Evolutionary conservation across 2,797 vertebrate species (phyloP).

Genomic region (Hemibagrus guttatus): DNA sequence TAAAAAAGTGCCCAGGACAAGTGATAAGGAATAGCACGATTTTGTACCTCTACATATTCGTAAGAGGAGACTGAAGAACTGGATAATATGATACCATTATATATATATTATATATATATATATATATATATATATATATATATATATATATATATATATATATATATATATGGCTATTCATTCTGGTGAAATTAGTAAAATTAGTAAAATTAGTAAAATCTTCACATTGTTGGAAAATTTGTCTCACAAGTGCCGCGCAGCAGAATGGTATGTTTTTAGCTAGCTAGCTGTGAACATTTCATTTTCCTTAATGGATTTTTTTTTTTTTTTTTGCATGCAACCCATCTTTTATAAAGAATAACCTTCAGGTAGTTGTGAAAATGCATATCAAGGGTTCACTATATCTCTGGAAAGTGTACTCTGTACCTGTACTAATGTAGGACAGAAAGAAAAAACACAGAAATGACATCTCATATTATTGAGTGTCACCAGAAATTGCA

Average conservation of each 20-base stretch:
- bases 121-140: too few species aligned
- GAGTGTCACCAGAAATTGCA: too few species aligned
- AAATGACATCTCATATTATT: background rate
- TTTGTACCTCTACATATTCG: background rate
- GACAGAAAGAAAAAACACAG: too few species aligned
- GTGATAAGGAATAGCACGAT: background rate
- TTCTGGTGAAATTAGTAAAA: too few species aligned
- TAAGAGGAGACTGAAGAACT: background rate
- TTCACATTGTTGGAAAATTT: too few species aligned
- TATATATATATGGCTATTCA: too few species aligned
- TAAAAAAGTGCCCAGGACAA: background rate
- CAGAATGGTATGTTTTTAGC: background rate
- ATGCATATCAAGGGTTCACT: background rate
- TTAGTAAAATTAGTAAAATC: too few species aligned
- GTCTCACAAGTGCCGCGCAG: background rate
- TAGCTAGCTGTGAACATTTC: background rate
- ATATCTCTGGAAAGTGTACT: background rate
- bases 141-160: too few species aligned
- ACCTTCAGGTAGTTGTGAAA: background rate
- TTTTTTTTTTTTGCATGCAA: background rate
- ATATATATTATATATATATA: too few species aligned
- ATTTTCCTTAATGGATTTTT: background rate
- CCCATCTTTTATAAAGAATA: background rate
- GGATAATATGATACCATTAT: too few species aligned
- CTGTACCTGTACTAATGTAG: background rate